Base-by-base conservation (phyloP, 2,113 vertebrate genomes). In the Pelobates fuscus region DNA sequence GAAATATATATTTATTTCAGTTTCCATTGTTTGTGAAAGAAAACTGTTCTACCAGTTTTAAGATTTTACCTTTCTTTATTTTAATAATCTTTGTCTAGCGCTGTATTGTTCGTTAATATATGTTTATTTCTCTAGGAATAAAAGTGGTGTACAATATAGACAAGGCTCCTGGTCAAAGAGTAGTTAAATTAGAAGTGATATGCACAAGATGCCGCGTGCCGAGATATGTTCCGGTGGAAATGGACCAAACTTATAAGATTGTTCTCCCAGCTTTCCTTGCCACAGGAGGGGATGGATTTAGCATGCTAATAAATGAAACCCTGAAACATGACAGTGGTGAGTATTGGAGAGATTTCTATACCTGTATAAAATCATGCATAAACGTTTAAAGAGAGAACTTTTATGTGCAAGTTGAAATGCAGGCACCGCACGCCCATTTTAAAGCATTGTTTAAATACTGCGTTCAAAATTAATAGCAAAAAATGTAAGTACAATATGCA, bases 311-410 rank as follows among this genome's bases (percentile, higher is more conserved):
- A 67, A 61, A 93, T 0, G 88, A 92, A 79, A 83, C 75, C 2
- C 73, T 94, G 37, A 95, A 91, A 25, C 93, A 97, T 54, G 88
- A 87, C 77, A 95, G 92, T 55, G 96, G 96, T 98, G 86, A 92
- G 88, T 15, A 30, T 63, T 25, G 8, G 20, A 17, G 5, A 62
- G 54, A 7, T 30, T 11, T 49, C 15, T 49, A 49, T 49, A 49
- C 12, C 15, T 49, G 44, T 49, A 41, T 41, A 2, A 41, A 41
- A 8, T 41, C 37, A 41, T 41, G n/a, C n/a, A n/a, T n/a, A n/a
- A n/a, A n/a, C n/a, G n/a, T n/a, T n/a, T n/a, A n/a, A n/a, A n/a
- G n/a, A n/a, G n/a, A n/a, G n/a, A n/a, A n/a, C n/a, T n/a, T n/a
- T n/a, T n/a, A n/a, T n/a, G n/a, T n/a, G n/a, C n/a, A n/a, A n/a